Evolutionary conservation across 2,888 invertebrate genomes (phyloP).

Genomic region (Heliconius erato): DNA sequence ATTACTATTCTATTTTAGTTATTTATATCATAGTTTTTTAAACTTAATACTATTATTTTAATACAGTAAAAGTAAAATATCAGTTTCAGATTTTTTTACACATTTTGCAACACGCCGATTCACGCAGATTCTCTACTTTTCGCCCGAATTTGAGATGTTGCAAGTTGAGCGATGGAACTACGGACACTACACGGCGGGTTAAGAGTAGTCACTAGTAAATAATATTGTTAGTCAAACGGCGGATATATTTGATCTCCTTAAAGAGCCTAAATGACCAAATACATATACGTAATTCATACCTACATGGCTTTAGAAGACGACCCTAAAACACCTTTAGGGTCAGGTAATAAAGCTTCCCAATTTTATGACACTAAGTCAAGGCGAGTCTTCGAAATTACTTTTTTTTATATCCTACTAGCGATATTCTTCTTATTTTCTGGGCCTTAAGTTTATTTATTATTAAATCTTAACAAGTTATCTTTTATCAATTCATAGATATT

Average conservation of each 20-base stretch:
- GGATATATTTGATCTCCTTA: not conserved
- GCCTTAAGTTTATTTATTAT: not conserved
- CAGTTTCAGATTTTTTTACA: too few relatives aligned
- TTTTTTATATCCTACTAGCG: constrained; percentile 11
- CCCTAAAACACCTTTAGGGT: constrained; percentile 21
- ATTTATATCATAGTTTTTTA: not conserved
- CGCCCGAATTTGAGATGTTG: too few relatives aligned
- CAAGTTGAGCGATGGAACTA: not conserved
- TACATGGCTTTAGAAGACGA: constrained; percentile 4
- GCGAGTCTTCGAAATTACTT: constrained; percentile 18
- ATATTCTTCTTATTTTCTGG: not conserved
- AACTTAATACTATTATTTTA: too few relatives aligned
- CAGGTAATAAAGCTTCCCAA: constrained; percentile 24
- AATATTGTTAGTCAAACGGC: not conserved
- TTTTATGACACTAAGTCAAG: constrained; percentile 30
- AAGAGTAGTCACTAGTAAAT: not conserved
- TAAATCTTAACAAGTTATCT: not conserved
- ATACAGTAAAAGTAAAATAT: too few relatives aligned
- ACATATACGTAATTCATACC: not conserved
- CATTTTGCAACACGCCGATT: too few relatives aligned
- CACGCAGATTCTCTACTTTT: too few relatives aligned
- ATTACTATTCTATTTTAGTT: constrained; percentile 1
- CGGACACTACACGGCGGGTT: too few relatives aligned
- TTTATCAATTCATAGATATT: not conserved
- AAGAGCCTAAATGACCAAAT: not conserved